These are phyloP conservation scores for Pelmatolapia mariae DNA, from an alignment of 2,113 vertebrate species.

Conservation along the genomic window DNA sequence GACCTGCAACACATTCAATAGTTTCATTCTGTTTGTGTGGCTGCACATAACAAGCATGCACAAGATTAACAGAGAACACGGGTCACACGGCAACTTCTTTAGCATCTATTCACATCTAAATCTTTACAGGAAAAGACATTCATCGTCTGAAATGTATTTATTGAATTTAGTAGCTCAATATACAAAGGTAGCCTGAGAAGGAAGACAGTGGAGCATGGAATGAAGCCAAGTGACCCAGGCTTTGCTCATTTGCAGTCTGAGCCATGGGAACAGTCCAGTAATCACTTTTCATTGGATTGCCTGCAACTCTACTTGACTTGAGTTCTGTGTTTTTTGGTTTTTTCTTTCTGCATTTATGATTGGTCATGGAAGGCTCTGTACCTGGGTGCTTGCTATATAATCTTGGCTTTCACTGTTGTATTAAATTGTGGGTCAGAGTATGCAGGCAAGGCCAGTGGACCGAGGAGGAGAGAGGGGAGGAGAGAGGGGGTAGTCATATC, in stretches of 20 bases:
- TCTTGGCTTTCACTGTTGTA: slow-evolving; percentile 28
- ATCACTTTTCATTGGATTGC: slow-evolving; percentile 3
- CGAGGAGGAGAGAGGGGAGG: slow-evolving; percentile 1
- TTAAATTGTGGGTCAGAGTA: slow-evolving; percentile 59
- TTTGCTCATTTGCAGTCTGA: slow-evolving; percentile 17
- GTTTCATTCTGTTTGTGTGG: background rate
- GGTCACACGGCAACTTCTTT: background rate
- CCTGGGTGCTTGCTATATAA: slow-evolving; percentile 15
- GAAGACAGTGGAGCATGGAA: background rate
- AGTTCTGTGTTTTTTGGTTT: background rate
- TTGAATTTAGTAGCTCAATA: background rate
- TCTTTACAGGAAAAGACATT: background rate
- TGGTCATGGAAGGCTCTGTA: slow-evolving; percentile 12
- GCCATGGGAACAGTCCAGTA: background rate
- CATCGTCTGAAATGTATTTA: background rate
- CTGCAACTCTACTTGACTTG: background rate
- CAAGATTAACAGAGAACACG: background rate
- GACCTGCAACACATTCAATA: background rate
- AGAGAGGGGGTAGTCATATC: slow-evolving; percentile 34
- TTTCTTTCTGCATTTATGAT: slow-evolving; percentile 13
- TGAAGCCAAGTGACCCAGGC: background rate
- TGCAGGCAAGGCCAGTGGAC: slow-evolving; percentile 51
- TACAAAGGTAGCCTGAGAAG: background rate
- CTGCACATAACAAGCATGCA: background rate
- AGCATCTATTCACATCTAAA: background rate